A percentile compares a stretch with the other conserved stretches of the same genome.
These are phyloP conservation scores for Capromys pilorides DNA, from an alignment of 2,797 vertebrate species.

Conservation along the genomic window DNA sequence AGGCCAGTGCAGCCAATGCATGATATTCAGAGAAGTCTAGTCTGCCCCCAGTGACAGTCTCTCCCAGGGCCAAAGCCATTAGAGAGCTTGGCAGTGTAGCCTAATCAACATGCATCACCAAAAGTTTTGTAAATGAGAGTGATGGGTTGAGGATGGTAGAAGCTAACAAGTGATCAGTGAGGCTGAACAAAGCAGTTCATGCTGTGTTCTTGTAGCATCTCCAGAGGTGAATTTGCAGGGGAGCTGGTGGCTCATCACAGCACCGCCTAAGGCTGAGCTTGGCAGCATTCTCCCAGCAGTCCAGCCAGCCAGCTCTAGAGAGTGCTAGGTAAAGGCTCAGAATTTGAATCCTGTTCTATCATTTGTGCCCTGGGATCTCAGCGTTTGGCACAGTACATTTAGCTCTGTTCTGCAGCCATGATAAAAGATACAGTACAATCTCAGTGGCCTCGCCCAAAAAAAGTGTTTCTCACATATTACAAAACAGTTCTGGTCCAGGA, in stretches of 20 bases:
- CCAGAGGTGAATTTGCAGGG: background rate
- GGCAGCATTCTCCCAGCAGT: fast-evolving
- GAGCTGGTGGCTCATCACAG: background rate
- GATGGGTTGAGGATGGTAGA: background rate
- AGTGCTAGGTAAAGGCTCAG: background rate
- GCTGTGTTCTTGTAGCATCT: no score
- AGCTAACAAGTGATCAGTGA: background rate
- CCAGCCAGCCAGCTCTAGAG: background rate
- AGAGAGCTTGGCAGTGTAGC: background rate
- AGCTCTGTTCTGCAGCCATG: background rate
- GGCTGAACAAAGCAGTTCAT: background rate
- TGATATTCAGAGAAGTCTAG: background rate
- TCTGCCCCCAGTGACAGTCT: background rate
- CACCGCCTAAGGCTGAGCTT: fast-evolving
- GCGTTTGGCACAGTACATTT: background rate
- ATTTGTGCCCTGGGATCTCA: background rate
- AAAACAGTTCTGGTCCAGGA: background rate
- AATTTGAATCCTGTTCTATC: background rate
- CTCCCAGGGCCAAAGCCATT: background rate
- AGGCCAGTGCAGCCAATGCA: background rate
- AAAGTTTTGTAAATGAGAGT: background rate
- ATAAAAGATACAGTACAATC: background rate
- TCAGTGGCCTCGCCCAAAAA: background rate
- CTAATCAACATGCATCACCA: background rate
- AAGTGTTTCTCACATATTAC: background rate